A percentile compares a stretch with the other conserved stretches of the same genome.
Conservation (phyloP, 2,113 vertebrate species). For the Megaceryle torquata region DNA sequence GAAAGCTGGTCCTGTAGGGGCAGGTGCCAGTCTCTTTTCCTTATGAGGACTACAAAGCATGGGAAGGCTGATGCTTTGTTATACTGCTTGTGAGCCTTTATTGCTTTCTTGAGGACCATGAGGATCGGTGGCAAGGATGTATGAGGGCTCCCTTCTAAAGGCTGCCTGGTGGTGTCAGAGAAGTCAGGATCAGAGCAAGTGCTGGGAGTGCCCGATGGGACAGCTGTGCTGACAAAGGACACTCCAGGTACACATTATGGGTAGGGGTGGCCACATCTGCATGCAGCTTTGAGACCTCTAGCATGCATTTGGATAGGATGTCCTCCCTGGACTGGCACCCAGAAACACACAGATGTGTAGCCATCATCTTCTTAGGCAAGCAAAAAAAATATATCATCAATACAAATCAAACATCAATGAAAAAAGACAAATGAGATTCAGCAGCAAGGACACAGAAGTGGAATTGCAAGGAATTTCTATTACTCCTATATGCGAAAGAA, state of each 20-base stretch:
- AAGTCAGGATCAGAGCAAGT: neutral
- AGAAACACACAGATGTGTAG: neutral
- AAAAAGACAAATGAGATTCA: neutral
- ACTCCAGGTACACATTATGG: neutral
- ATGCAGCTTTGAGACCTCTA: neutral
- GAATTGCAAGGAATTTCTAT: neutral
- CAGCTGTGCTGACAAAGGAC: neutral
- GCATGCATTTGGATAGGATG: neutral
- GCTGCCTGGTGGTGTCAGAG: neutral
- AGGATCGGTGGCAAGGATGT: neutral
- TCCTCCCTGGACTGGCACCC: neutral
- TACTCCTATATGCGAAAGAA: neutral
- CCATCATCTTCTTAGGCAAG: neutral
- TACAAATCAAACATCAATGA: neutral
- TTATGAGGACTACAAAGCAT: neutral
- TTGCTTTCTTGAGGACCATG: neutral
- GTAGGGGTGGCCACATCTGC: neutral
- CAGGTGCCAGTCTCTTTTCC: neutral
- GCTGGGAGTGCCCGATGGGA: neutral
- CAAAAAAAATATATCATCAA: neutral
- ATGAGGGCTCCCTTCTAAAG: neutral
- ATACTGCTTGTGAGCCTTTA: neutral
- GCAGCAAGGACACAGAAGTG: neutral
- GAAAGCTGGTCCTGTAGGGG: neutral
- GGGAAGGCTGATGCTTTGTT: neutral